phyloP scores from a whole-genome alignment of 2,797 vertebrate genomes.

The Anabas testudineus region DNA sequence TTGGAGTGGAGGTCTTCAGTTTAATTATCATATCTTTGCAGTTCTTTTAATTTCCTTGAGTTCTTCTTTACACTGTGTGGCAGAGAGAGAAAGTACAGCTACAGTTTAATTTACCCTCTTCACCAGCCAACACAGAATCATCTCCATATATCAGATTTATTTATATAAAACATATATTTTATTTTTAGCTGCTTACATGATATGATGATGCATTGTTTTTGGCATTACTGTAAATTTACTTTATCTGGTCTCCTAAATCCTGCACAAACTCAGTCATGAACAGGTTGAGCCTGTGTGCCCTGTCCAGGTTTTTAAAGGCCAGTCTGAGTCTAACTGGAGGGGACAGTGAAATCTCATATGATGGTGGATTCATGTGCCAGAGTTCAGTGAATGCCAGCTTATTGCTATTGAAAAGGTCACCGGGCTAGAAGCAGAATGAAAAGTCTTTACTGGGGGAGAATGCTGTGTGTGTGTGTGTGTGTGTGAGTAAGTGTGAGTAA shows the following conservation, averaged over 20 bases:
- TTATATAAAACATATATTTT: too few relatives aligned
- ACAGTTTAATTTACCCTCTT: neutral
- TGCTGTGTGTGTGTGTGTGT: slow-evolving; percentile 4
- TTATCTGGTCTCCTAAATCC: slow-evolving; percentile 4
- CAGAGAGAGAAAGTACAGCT: neutral
- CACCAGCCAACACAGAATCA: neutral
- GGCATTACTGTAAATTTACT: neutral
- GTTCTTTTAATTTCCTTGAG: neutral
- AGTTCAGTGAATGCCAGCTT: slow-evolving; percentile 77
- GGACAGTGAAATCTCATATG: slow-evolving; percentile 72
- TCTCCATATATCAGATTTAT: neutral
- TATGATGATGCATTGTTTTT: too few relatives aligned
- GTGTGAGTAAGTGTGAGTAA: too few relatives aligned
- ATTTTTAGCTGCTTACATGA: too few relatives aligned
- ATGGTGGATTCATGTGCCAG: slow-evolving; percentile 60
- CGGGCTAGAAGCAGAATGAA: slow-evolving; percentile 69
- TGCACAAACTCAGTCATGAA: slow-evolving; percentile 26
- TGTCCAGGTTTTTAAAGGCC: slow-evolving; percentile 55
- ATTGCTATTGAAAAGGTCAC: slow-evolving; percentile 79
- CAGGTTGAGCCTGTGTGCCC: slow-evolving; percentile 35
- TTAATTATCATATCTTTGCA: slow-evolving; percentile 1
- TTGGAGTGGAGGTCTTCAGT: too few relatives aligned
- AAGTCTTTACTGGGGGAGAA: slow-evolving; percentile 50
- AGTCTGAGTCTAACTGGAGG: slow-evolving; percentile 67
- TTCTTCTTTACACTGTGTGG: neutral